Percentiles rank a stretch among this genome's conserved stretches.
phyloP scores from a whole-genome alignment of 2,888 invertebrate species.

The Furcula furcula region DNA sequence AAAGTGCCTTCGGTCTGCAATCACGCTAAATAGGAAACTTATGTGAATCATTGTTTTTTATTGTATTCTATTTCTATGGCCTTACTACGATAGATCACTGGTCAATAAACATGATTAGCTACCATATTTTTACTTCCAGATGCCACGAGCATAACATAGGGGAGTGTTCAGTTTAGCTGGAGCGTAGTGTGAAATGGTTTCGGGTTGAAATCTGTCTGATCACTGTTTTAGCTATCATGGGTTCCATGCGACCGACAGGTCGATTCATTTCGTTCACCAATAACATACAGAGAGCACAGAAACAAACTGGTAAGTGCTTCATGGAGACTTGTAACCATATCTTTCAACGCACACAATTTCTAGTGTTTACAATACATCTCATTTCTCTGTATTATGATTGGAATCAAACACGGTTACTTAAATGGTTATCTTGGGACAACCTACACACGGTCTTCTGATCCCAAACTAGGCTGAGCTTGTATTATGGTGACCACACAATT shows the following conservation, averaged over 20 bases:
- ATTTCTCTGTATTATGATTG: too few species aligned
- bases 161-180: slow-evolving; percentile 24
- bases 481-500: too few species aligned
- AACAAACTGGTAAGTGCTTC: slow-evolving; percentile 71
- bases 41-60: too few species aligned
- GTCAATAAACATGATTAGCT: slow-evolving; percentile 45
- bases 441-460: too few species aligned
- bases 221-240: slow-evolving; percentile 64
- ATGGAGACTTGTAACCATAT: slow-evolving; percentile 9
- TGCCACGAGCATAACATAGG: slow-evolving; percentile 41
- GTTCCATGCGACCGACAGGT: slow-evolving; percentile 83
- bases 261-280: slow-evolving; percentile 82
- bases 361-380: too few species aligned
- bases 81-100: slow-evolving; percentile 35
- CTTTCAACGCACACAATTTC: too few species aligned
- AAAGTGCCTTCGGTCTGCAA: too few species aligned
- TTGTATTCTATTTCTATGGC: slow-evolving; percentile 62
- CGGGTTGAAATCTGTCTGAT: slow-evolving; percentile 38
- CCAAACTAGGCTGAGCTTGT: too few species aligned
- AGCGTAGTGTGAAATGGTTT: slow-evolving; percentile 47
- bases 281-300: slow-evolving; percentile 81
- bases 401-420: too few species aligned
- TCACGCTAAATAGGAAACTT: too few species aligned
- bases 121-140: slow-evolving; percentile 56
- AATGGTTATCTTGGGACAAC: too few species aligned